A percentile compares a stretch with the other conserved stretches of the same genome.
Evolutionary conservation across 2,888 invertebrate species (phyloP).

Genomic region (Platerodrilus igneus): DNA sequence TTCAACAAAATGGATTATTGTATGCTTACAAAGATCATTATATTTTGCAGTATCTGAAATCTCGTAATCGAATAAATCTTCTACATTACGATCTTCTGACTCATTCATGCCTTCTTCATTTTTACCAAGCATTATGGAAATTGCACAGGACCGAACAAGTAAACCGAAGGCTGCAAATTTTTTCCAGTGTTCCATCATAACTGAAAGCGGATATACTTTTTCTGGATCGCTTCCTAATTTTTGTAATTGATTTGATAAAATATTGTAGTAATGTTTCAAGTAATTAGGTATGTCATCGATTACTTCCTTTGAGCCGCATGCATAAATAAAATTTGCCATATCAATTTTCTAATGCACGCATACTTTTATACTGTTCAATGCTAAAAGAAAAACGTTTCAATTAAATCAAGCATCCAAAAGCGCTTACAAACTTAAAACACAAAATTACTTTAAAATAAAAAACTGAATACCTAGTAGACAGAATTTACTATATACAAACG

Average conservation of each 20-base stretch:
- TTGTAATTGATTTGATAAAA: constrained; percentile 23
- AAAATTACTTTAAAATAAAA: no score
- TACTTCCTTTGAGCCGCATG: constrained; percentile 23
- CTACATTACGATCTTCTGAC: background rate
- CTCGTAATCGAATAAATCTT: constrained; percentile 7
- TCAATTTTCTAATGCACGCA: no score
- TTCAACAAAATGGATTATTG: constrained; percentile 13
- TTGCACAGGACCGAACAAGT: constrained; percentile 9
- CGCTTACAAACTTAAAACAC: no score
- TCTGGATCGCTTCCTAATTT: constrained; percentile 30
- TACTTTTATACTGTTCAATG: no score
- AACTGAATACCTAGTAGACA: no score
- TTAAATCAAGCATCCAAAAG: no score
- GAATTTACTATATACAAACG: no score
- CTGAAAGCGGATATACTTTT: constrained; percentile 24
- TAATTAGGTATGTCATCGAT: constrained; percentile 27
- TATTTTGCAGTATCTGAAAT: constrained; percentile 8
- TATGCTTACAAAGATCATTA: constrained; percentile 6
- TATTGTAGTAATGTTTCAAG: constrained; percentile 30
- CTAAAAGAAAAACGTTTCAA: no score
- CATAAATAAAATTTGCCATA: constrained; percentile 32
- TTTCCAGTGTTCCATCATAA: constrained; percentile 16
- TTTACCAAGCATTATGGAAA: constrained; percentile 21
- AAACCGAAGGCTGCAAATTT: constrained; percentile 18
- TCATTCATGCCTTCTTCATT: constrained; percentile 13